Evolutionary conservation across 2,797 vertebrate species (phyloP), one percentile per base, ranked within the genome.

Genomic region (Sebastes alutus): DNA sequence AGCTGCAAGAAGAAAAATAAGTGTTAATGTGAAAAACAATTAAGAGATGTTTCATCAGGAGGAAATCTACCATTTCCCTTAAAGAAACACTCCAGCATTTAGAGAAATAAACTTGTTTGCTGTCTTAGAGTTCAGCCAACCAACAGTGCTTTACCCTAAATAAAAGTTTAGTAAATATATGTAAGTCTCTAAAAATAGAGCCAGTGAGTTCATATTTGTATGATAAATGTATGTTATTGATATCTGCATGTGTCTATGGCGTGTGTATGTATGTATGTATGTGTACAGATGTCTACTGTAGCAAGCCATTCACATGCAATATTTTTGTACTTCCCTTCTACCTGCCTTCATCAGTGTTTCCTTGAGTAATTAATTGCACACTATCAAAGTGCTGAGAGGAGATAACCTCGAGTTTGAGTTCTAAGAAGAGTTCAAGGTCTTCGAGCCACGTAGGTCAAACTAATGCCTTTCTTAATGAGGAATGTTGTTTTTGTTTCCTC

Each of bases 401-500:
- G 30, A 63, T 46, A 35, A 64, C 14, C 18, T 6, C 2, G 2
- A 58, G 29, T 69, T 64, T 64, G 20, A 64, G 27, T 55, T 68
- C 32, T 67, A 46, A 14, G 20, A 55, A 65, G 11, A 23, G 2
- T 42, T 27, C 11, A 58, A 30, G 58, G 38, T 79, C 35, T 20
- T 52, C 22, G 33, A 49, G 62, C 30, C 46, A 16, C 58, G 27
- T 18, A 56, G 69, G 62, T 81, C 72, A 74, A 60, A 90, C 80
- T 66, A 72, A 84, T 78, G 73, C 14, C 20, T 66, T 25, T 59
- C 69, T 63, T 71, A 38, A 75, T 33, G n/a, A 87, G 58, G 75
- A 84, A 83, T 85, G 62, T 29, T 87, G 83, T 84, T 87, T 89
- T 75, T 35, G 62, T 84, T 87, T 66, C 65, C 77, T 89, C 83